A percentile compares a stretch with the other conserved stretches of the same genome.
Conservation (phyloP, 2,113 vertebrate genomes). For the Periophthalmus modestus region DNA sequence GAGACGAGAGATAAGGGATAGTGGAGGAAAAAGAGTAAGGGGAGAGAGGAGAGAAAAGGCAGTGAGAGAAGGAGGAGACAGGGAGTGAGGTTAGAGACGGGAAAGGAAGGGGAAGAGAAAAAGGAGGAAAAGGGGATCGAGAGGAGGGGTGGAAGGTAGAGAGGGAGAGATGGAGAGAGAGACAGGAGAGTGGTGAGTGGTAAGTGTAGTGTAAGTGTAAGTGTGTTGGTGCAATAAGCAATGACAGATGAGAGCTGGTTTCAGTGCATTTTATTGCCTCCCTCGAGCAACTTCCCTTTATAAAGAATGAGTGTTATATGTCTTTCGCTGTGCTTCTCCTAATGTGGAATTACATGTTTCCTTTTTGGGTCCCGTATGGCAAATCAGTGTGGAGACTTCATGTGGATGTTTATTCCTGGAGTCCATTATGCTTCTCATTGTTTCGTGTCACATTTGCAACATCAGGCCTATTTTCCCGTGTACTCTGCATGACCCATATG, state of each 20-base stretch:
- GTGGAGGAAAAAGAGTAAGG: too few relatives aligned
- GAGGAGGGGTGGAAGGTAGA: too few relatives aligned
- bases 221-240: constrained; percentile 48
- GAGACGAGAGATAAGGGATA: too few relatives aligned
- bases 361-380: not conserved
- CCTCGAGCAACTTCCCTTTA: constrained; percentile 39
- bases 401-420: not conserved
- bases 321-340: constrained; percentile 5
- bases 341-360: not conserved
- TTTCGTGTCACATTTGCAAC: constrained; percentile 37
- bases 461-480: constrained; percentile 40
- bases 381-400: not conserved
- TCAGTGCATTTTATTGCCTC: constrained; percentile 53
- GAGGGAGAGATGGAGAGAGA: too few relatives aligned
- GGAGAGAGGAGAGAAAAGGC: too few relatives aligned
- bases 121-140: too few relatives aligned
- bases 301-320: constrained; percentile 9
- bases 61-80: too few relatives aligned
- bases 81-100: too few relatives aligned
- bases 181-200: not conserved
- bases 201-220: constrained; percentile 19
- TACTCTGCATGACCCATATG: constrained; percentile 22
- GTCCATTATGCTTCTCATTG: constrained; percentile 17
- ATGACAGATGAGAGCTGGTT: constrained; percentile 55
- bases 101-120: too few relatives aligned